Conservation (phyloP, 2,888 invertebrate species). For the Biston betularia region DNA sequence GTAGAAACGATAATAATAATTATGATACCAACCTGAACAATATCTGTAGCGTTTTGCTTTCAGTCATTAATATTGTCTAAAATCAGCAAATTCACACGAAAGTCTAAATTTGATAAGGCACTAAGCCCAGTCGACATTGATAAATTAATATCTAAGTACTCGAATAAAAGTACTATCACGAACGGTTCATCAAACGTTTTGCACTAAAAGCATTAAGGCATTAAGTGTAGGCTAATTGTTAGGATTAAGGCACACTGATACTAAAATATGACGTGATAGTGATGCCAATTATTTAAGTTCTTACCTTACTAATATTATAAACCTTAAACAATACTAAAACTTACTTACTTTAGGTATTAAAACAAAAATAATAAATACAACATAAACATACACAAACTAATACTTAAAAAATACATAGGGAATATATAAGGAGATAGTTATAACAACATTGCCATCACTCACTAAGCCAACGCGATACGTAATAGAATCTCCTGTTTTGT, state of each 20-base stretch:
- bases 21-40: too few relatives aligned
- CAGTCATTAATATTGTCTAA: not conserved
- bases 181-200: not conserved
- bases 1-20: too few relatives aligned
- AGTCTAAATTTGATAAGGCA: slow-evolving; percentile 7
- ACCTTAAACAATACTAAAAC: too few relatives aligned
- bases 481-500: too few relatives aligned
- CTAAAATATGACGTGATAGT: not conserved
- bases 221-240: slow-evolving; percentile 2
- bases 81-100: not conserved
- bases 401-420: too few relatives aligned
- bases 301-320: not conserved
- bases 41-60: too few relatives aligned
- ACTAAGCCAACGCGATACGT: too few relatives aligned
- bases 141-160: slow-evolving; percentile 9
- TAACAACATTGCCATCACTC: too few relatives aligned
- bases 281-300: not conserved
- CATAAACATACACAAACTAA: too few relatives aligned
- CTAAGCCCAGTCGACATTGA: slow-evolving; percentile 15
- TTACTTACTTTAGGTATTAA: too few relatives aligned
- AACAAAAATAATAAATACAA: too few relatives aligned
- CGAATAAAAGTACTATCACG: not conserved
- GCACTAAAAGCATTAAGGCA: slow-evolving; percentile 11
- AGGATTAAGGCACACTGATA: slow-evolving; percentile 8
- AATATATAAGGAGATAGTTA: too few relatives aligned